phyloP scores from a whole-genome alignment of 2,113 vertebrate species.

The Corythoichthys haematopterus region DNA sequence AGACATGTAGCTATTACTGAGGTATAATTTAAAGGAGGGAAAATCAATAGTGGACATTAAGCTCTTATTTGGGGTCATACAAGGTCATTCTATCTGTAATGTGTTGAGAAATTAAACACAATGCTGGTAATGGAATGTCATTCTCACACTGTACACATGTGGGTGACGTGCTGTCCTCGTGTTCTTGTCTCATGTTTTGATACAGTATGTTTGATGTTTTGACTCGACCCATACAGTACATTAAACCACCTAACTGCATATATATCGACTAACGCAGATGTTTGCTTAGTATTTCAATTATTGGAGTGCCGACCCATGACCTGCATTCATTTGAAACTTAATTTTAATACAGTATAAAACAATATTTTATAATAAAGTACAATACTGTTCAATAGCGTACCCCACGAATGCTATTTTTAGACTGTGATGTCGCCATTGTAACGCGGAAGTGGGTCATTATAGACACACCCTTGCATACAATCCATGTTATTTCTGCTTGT shows the following conservation, averaged over 20 bases:
- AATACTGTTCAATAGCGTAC: too few relatives aligned
- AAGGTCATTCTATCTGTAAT: constrained; percentile 56
- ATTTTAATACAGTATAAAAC: neutral
- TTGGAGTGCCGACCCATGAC: constrained; percentile 31
- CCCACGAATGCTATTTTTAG: too few relatives aligned
- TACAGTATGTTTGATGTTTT: neutral
- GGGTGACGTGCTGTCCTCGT: neutral
- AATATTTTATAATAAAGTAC: neutral
- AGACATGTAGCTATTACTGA: constrained; percentile 62
- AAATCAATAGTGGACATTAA: constrained; percentile 72
- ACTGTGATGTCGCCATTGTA: too few relatives aligned
- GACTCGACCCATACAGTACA: neutral
- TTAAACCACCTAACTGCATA: neutral
- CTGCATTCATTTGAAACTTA: constrained; percentile 29
- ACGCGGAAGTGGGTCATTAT: too few relatives aligned
- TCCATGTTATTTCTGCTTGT: too few relatives aligned
- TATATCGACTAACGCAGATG: constrained; percentile 12
- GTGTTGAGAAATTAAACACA: constrained; percentile 60
- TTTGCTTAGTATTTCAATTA: constrained; percentile 28
- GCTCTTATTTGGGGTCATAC: constrained; percentile 65
- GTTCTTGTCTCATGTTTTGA: neutral
- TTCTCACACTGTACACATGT: neutral
- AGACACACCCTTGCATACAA: too few relatives aligned
- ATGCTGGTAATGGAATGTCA: constrained; percentile 54
- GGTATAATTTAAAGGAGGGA: constrained; percentile 63